Evolutionary conservation across 2,797 vertebrate species (phyloP), one percentile per base, ranked within the genome.

Genomic region (Protosalanx chinensis): DNA sequence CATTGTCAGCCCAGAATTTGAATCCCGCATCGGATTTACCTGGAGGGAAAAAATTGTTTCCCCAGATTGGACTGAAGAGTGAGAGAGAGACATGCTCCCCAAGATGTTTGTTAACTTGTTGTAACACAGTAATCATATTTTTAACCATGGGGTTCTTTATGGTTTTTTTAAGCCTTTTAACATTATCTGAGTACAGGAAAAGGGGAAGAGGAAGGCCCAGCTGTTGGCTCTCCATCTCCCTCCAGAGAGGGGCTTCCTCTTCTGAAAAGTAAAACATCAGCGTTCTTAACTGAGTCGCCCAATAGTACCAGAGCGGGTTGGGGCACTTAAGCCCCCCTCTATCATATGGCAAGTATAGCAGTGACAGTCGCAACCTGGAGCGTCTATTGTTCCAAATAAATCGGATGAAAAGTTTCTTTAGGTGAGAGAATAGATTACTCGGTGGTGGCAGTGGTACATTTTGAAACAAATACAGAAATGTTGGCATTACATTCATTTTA

Each of bases 381-480:
- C 37, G 32, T 41, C 33, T 67, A 27, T 76, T 76, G 8, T 58
- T 63, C 66, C 72, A 69, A 12, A 74, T 69, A 18, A 74, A 68
- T 35, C 69, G 68, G 0, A 29, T 53, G 13, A 65, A 35, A 18
- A 60, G 15, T 37, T 37, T 59, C 64, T 33, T 23, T 74, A 18
- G 32, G 56, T 7, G 33, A 33, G 33, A 33, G 33, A 33, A 33
- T 33, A 33, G 33, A 27, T 27, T 33, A 33, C 33, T 33, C 33
- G 33, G 33, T 33, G 33, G 33, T 33, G 33, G 33, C 33, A 33
- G 33, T 33, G 33, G 33, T 33, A 33, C 33, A 33, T 33, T 33
- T 33, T 27, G 23, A 6, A 33, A 33, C 33, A 33, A 33, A 33
- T 33, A 33, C 33, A 3, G 3, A 6, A 3, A 33, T 33, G 1